A percentile compares a stretch with the other conserved stretches of the same genome.
phyloP scores from a whole-genome alignment of 2,113 vertebrate genomes.

The Mesembrinibis cayennensis region DNA sequence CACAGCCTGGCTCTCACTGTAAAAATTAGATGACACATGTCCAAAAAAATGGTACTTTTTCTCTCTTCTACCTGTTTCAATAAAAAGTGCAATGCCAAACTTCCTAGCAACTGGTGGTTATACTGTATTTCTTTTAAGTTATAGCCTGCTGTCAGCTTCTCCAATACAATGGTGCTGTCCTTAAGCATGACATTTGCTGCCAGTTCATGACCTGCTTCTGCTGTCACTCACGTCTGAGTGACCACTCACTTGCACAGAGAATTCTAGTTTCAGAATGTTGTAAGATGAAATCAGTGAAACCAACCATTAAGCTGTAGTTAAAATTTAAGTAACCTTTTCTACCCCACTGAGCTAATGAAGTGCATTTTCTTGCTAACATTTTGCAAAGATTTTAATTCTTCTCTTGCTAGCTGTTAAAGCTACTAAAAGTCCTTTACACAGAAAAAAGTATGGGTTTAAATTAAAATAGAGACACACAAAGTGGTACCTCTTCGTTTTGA shows the following conservation, averaged over 20 bases:
- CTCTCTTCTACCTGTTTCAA: background rate
- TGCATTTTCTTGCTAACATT: constrained; percentile 69
- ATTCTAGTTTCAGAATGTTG: background rate
- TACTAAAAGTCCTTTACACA: constrained; percentile 15
- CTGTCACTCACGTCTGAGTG: background rate
- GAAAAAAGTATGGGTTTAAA: constrained; percentile 16
- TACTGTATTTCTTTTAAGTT: background rate
- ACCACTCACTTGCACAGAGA: background rate
- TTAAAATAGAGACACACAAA: constrained; percentile 36
- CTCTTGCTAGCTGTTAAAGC: constrained; percentile 34
- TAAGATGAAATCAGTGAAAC: constrained; percentile 37
- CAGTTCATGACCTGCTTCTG: background rate
- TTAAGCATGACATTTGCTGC: background rate
- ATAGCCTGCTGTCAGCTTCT: background rate
- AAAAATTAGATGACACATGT: background rate
- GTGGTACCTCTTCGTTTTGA: background rate
- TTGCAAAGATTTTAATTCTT: constrained; percentile 51
- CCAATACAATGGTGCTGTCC: background rate
- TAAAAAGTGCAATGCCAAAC: background rate
- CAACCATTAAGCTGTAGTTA: constrained; percentile 55
- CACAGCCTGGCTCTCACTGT: background rate
- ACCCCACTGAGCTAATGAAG: constrained; percentile 50
- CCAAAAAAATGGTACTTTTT: background rate
- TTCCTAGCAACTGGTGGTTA: background rate
- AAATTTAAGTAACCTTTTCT: constrained; percentile 64